These are phyloP conservation scores for Parauchenoglanis ngamensis DNA, from an alignment of 2,797 vertebrate genomes.

Conservation along the genomic window DNA sequence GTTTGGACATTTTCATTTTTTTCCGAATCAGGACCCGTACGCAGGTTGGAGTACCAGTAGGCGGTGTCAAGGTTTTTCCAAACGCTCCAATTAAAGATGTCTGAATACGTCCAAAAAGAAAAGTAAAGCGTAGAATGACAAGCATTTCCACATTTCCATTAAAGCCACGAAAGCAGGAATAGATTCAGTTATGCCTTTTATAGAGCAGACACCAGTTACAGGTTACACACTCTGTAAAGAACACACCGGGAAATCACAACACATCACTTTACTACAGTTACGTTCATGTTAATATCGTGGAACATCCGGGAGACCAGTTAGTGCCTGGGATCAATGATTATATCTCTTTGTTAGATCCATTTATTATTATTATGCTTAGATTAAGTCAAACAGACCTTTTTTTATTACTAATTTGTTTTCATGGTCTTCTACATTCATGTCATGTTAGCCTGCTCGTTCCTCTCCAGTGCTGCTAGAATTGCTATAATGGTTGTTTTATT, in stretches of 20 bases:
- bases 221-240: not conserved
- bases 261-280: not conserved
- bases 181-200: not conserved
- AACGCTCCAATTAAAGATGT: not conserved
- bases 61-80: not conserved
- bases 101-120: not conserved
- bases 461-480: slow-evolving; percentile 26
- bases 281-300: not conserved
- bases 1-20: too few relatives aligned
- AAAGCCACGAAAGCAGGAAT: too few relatives aligned
- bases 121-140: not conserved
- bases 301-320: not conserved
- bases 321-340: not conserved
- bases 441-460: not conserved
- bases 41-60: not conserved
- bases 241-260: not conserved
- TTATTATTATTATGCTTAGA: not conserved
- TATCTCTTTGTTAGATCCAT: not conserved
- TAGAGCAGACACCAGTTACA: not conserved
- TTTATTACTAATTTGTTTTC: not conserved
- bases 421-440: not conserved
- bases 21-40: too few relatives aligned
- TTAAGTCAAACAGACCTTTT: not conserved
- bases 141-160: not conserved
- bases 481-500: slow-evolving; percentile 40